These are phyloP conservation scores for Laticauda colubrina DNA, from an alignment of 2,113 vertebrate genomes.

Conservation along the genomic window DNA sequence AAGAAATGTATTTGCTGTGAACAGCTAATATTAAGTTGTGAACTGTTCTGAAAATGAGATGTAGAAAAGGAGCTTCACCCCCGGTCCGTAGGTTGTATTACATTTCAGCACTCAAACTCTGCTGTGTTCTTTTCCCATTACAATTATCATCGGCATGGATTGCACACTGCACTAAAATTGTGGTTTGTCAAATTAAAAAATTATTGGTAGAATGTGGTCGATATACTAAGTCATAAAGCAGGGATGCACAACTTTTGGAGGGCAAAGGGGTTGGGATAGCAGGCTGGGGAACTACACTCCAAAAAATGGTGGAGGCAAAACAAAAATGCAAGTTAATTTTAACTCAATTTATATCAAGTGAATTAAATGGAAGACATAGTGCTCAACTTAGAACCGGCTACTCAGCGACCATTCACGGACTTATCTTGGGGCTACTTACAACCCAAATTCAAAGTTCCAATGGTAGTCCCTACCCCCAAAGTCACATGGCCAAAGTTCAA, in stretches of 20 bases:
- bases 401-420: background rate
- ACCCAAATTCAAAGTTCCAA: background rate
- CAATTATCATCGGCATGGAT: background rate
- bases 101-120: too few relatives aligned
- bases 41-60: background rate
- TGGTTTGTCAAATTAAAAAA: background rate
- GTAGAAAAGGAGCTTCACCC: background rate
- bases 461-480: background rate
- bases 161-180: background rate
- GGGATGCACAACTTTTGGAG: background rate
- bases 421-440: background rate
- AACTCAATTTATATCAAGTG: background rate
- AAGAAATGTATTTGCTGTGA: background rate
- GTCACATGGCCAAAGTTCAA: background rate
- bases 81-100: too few relatives aligned
- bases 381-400: background rate
- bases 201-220: background rate
- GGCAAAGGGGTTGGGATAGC: background rate
- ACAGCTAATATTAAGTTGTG: background rate
- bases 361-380: background rate
- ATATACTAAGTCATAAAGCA: background rate
- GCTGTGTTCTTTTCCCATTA: background rate
- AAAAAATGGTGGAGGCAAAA: background rate
- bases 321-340: background rate
- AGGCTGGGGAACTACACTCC: background rate